Percentiles rank a stretch among this genome's conserved stretches.
Evolutionary conservation across 2,888 invertebrate species (phyloP).

Genomic region (Folsomia manolachei): DNA sequence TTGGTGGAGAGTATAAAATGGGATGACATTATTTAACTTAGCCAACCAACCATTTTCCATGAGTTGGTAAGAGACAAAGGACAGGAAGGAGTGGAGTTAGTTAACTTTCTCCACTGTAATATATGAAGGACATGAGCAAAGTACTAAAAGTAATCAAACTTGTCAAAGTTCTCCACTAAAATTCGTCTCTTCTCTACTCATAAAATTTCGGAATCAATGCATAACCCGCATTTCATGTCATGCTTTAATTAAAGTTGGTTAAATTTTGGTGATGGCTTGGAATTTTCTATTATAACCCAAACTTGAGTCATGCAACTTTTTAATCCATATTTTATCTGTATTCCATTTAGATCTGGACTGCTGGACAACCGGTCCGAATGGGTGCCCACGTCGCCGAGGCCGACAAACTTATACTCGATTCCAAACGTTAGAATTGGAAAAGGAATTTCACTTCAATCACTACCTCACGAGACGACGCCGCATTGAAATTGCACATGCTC

Average conservation of each 20-base stretch:
- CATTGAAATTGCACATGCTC: slow-evolving; percentile 94
- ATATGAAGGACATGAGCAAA: too few relatives aligned
- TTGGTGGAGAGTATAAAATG: too few relatives aligned
- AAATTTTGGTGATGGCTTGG: neutral
- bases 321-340: slow-evolving; percentile 20
- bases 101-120: too few relatives aligned
- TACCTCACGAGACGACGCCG: slow-evolving; percentile 92
- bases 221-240: too few relatives aligned
- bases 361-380: slow-evolving; percentile 78
- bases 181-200: neutral
- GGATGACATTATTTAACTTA: too few relatives aligned
- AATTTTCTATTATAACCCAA: neutral
- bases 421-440: slow-evolving; percentile 96
- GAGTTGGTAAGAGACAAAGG: too few relatives aligned
- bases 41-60: too few relatives aligned
- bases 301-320: neutral
- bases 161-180: neutral
- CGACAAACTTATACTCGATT: slow-evolving; percentile 97
- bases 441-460: slow-evolving; percentile 98
- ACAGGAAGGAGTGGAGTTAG: too few relatives aligned
- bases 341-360: slow-evolving; percentile 42
- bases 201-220: neutral
- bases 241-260: neutral
- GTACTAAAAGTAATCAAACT: neutral
- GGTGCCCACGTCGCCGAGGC: slow-evolving; percentile 88